phyloP scores from a whole-genome alignment of 2,797 vertebrate genomes.

The Myotis findleyi region DNA sequence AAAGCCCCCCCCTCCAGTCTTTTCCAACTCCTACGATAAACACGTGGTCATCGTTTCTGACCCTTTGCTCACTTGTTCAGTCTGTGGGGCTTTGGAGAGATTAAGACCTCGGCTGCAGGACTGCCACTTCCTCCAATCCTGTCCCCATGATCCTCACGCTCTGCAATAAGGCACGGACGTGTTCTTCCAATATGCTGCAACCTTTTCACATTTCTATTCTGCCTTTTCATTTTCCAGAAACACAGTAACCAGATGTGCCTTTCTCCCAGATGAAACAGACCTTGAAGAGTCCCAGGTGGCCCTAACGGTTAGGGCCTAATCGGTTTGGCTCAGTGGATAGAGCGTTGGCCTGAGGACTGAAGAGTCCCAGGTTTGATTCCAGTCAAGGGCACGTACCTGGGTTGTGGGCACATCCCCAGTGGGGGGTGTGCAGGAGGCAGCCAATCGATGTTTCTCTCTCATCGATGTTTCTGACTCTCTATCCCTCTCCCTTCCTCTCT shows the following conservation, averaged over 20 bases:
- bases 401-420: too few species aligned
- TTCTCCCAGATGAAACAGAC: background rate
- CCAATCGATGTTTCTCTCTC: too few species aligned
- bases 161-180: background rate
- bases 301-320: too few species aligned
- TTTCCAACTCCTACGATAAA: background rate
- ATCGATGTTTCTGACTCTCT: too few species aligned
- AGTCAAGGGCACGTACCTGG: too few species aligned
- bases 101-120: too few species aligned
- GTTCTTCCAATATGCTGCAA: background rate
- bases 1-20: background rate
- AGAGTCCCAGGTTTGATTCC: too few species aligned
- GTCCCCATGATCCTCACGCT: background rate
- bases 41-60: background rate
- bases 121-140: background rate
- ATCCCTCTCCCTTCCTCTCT: too few species aligned
- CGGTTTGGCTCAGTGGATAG: too few species aligned
- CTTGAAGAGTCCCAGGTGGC: background rate
- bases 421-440: too few species aligned
- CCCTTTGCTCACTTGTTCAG: background rate
- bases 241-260: background rate
- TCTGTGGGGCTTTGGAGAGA: background rate
- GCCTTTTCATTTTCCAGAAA: constrained; percentile 45
- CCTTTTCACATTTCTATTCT: background rate
- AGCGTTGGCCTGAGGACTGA: too few species aligned